Evolutionary conservation across 1,140 invertebrate species (phyloP).

Genomic region (Drosophila auraria): DNA sequence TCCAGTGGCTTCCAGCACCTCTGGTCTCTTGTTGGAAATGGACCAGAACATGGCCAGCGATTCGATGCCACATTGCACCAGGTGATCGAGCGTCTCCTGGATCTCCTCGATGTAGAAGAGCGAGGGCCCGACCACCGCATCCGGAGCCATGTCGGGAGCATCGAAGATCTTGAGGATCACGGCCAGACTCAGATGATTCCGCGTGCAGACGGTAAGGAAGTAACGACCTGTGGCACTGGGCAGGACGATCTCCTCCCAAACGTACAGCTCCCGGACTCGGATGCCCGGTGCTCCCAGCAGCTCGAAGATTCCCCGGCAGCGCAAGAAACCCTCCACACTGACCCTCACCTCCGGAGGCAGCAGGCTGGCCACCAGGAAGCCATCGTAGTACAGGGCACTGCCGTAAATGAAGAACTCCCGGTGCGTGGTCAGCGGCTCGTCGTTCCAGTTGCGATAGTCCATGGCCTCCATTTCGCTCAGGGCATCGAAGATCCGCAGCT

Average conservation of each 20-base stretch:
- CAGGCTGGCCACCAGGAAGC: conserved; percentile 90
- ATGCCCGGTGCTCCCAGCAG: conserved; percentile 87
- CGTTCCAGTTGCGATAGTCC: conserved; percentile 93
- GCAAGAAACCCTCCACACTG: conserved; percentile 89
- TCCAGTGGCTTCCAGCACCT: conserved; percentile 60
- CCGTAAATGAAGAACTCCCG: conserved; percentile 91
- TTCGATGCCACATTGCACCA: conserved; percentile 89
- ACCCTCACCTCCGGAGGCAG: conserved; percentile 89
- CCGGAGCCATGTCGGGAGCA: conserved; percentile 72
- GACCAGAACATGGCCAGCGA: conserved; percentile 88
- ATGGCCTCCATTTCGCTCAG: conserved; percentile 92
- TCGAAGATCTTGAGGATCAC: conserved; percentile 90
- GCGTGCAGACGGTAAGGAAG: conserved; percentile 91
- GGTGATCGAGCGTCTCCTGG: conserved; percentile 89
- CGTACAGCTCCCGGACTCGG: conserved; percentile 89
- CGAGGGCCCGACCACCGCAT: conserved; percentile 81
- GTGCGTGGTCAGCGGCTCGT: conserved; percentile 91
- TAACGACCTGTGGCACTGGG: conserved; percentile 86
- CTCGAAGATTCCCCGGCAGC: conserved; percentile 89
- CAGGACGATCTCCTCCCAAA: conserved; percentile 91
- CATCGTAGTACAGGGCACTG: conserved; percentile 90
- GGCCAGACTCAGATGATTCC: conserved; percentile 89
- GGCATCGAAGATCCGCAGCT: conserved; percentile 91
- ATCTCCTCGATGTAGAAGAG: conserved; percentile 88
- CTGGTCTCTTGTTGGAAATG: conserved; percentile 86